Base-by-base conservation (phyloP, 2,113 vertebrate genomes). In the Limanda limanda region DNA sequence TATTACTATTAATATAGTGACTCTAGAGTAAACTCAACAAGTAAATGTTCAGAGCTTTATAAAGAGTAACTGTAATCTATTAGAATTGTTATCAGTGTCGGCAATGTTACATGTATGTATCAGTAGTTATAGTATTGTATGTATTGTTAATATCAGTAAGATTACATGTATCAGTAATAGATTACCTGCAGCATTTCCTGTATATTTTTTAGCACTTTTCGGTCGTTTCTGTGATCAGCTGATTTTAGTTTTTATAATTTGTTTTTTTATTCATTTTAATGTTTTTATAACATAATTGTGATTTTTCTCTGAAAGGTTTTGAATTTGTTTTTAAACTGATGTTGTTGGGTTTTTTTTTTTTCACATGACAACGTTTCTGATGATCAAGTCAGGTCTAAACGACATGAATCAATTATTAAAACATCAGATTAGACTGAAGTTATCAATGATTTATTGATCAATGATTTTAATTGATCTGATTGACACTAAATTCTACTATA, bases 331-430 rank as follows among this genome's bases (percentile, higher is more conserved):
- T 14, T 65, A 45, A 18, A 37, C 47, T 75, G 60, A 52, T 84
- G 79, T 85, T 71, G 27, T 27, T n/a, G n/a, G n/a, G 67, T 71
- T 11, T 83, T 69, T 8, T 81, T 71, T 67, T 87, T 85, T 85
- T 74, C 78, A 75, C 68, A 67, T 79, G 63, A 74, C 48, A 13
- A 25, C 64, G 35, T 37, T 42, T 42, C 2, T 51, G 47, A 51
- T 51, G 47, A 51, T 51, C 47, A 51, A 51, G 18, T 51, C 47
- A 59, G n/a, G 40, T 54, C 69, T 15, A 17, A 70, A 35, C 31
- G 18, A 35, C 31, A 17, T 20, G 18, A 15, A 61, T 20, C 58
- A 18, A 62, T 35, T 20, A 31, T 31, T 31, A 31, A 52, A 54
- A n/a, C 6, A 54, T n/a, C 51, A 51, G 15, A 51, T 51, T 17